Evolutionary conservation across 2,113 vertebrate genomes (phyloP), one percentile per base, ranked within the genome.

Genomic region (Pterocles gutturalis): DNA sequence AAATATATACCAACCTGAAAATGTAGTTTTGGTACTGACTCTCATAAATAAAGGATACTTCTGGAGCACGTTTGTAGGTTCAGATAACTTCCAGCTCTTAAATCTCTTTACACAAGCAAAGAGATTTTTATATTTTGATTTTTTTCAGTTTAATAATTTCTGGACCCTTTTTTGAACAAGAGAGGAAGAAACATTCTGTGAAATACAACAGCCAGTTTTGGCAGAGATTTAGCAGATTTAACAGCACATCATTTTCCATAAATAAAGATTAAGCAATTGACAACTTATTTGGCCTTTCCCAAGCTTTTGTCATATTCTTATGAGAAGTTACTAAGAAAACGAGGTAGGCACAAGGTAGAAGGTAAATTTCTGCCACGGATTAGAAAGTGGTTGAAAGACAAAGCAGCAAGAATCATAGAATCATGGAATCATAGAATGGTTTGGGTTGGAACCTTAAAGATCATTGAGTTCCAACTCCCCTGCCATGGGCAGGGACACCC

Each of bases 321-420:
- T 1, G 0, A 83, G 76, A 89, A 91, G 91, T 96, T 96, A 91
- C 87, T 91, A 93, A 80, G 91, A 94, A 91, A 94, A 94, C 55
- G 48, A 89, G 87, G 84, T 91, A 91, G 58, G 60, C 66, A 57
- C 0, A 0, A 82, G 61, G 51, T 45, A 82, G 78, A 84, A 94
- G 78, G 70, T 61, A 89, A 66, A 91, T 71, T 91, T 79, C 81
- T 91, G 53, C 66, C 34, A 14, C 3, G 4, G 60, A 70, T 87
- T 87, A 89, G 55, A 0, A 4, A 79, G 11, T 31, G 18, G 12
- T 65, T 89, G 87, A 89, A 89, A 87, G 61, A 89, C 16, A 91
- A 91, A 87, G 61, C 36, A 89, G n/a, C 43, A 61, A 53, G 57
- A 95, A 93, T n/a, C 41, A 41, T 41, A 41, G 41, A 41, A 41